Conservation (phyloP, 2,888 invertebrate species). For the Euzetes globulus region DNA sequence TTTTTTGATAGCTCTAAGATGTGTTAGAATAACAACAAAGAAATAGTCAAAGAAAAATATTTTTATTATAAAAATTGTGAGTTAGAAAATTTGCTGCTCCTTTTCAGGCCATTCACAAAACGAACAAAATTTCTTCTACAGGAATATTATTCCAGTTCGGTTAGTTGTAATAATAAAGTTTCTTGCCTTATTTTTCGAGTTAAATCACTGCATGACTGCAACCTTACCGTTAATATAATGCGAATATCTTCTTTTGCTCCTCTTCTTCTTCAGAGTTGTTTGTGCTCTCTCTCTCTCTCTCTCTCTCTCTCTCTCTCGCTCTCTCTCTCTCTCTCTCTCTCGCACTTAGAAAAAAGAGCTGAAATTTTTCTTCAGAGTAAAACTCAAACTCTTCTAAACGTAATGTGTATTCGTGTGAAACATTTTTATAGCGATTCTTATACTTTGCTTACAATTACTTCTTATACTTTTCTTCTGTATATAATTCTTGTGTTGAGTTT, state of each 20-base stretch:
- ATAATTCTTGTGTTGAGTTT: constrained; percentile 8
- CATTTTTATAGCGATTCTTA: constrained; percentile 15
- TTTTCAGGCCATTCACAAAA: neutral
- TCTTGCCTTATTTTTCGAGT: neutral
- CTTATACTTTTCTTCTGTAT: neutral
- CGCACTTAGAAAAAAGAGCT: neutral
- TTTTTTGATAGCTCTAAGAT: too few relatives aligned
- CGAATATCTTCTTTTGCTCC: neutral
- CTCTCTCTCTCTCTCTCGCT: neutral
- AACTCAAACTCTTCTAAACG: neutral
- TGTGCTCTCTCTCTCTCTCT: neutral
- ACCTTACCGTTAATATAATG: constrained; percentile 21
- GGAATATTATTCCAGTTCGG: constrained; percentile 5
- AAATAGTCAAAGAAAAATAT: too few relatives aligned
- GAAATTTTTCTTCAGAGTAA: neutral
- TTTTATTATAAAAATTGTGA: neutral
- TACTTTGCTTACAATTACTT: constrained; percentile 9
- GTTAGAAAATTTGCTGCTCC: neutral
- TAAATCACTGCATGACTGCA: constrained; percentile 26
- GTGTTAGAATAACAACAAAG: too few relatives aligned
- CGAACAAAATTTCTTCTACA: neutral
- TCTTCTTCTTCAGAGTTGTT: neutral
- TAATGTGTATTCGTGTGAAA: constrained; percentile 22
- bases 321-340: neutral
- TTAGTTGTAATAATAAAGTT: constrained; percentile 14